phyloP scores from a whole-genome alignment of 2,888 invertebrate species.

The Epinotia demarniana region DNA sequence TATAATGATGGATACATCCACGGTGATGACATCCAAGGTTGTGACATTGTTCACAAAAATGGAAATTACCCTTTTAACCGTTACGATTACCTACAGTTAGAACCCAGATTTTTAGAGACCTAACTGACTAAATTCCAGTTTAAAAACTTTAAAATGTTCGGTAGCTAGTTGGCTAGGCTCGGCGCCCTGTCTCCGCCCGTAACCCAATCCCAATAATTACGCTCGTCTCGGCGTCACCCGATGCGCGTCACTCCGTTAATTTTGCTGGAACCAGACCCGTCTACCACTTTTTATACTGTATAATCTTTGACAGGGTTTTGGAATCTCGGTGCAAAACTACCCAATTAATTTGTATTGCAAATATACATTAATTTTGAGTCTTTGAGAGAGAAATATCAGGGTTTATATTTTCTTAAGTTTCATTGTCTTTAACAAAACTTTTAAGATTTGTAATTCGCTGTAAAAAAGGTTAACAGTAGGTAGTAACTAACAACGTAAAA shows the following conservation, averaged over 20 bases:
- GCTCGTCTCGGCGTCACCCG: slow-evolving; percentile 21
- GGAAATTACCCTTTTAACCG: too few species aligned
- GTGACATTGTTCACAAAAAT: too few species aligned
- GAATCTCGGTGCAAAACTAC: background rate
- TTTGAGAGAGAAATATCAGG: background rate
- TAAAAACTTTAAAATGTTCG: background rate
- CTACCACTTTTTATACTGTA: slow-evolving; percentile 13
- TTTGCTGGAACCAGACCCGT: slow-evolving; percentile 29
- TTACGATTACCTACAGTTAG: too few species aligned
- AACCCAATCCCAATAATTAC: slow-evolving; percentile 31
- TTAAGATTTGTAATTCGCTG: too few species aligned
- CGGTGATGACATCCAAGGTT: too few species aligned
- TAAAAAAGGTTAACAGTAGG: too few species aligned
- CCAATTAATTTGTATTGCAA: background rate
- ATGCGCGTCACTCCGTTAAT: slow-evolving; percentile 30
- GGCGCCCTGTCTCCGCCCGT: background rate
- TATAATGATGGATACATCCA: too few species aligned
- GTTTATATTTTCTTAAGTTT: background rate
- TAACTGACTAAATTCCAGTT: background rate
- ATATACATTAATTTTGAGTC: too few species aligned
- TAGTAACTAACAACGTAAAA: too few species aligned
- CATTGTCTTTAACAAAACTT: too few species aligned
- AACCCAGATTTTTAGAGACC: background rate
- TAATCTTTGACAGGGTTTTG: slow-evolving; percentile 23
- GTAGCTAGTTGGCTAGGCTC: slow-evolving; percentile 8